Evolutionary conservation across 2,888 invertebrate species (phyloP).

Genomic region (Callimorpha dominula): DNA sequence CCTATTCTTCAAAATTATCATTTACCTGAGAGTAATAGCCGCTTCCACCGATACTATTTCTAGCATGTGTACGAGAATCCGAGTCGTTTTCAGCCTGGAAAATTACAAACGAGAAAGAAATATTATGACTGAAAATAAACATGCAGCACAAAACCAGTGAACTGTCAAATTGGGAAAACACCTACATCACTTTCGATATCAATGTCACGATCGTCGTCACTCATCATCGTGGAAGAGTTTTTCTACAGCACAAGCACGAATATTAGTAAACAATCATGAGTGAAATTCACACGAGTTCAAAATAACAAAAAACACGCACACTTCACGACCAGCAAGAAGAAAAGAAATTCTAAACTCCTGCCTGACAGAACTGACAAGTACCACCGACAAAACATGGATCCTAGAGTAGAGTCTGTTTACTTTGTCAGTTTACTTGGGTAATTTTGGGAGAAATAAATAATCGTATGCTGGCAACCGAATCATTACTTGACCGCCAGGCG

Average conservation of each 20-base stretch:
- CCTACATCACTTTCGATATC: slow-evolving; percentile 98
- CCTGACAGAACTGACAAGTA: slow-evolving; percentile 59
- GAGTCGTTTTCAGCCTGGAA: slow-evolving; percentile 93
- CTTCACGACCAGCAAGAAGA: slow-evolving; percentile 33
- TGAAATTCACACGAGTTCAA: slow-evolving; percentile 40
- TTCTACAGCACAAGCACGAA: slow-evolving; percentile 36
- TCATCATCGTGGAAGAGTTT: slow-evolving; percentile 88
- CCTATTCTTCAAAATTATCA: slow-evolving; percentile 15
- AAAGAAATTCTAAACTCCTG: slow-evolving; percentile 57
- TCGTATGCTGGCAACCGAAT: no score
- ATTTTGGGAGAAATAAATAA: no score
- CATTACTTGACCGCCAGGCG: no score
- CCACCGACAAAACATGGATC: neutral
- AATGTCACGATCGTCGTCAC: slow-evolving; percentile 97
- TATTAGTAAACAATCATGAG: slow-evolving; percentile 65
- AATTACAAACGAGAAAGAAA: slow-evolving; percentile 38
- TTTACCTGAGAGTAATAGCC: slow-evolving; percentile 92
- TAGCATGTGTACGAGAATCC: slow-evolving; percentile 88
- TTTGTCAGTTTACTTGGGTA: no score
- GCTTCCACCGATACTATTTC: slow-evolving; percentile 89
- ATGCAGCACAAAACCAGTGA: slow-evolving; percentile 42
- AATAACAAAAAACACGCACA: slow-evolving; percentile 36
- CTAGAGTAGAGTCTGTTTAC: no score
- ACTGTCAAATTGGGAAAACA: slow-evolving; percentile 67
- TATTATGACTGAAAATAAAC: slow-evolving; percentile 58